A percentile compares a stretch with the other conserved stretches of the same genome.
Conservation (phyloP, 1,140 invertebrate species). For the Druon quercuslanigerum region DNA sequence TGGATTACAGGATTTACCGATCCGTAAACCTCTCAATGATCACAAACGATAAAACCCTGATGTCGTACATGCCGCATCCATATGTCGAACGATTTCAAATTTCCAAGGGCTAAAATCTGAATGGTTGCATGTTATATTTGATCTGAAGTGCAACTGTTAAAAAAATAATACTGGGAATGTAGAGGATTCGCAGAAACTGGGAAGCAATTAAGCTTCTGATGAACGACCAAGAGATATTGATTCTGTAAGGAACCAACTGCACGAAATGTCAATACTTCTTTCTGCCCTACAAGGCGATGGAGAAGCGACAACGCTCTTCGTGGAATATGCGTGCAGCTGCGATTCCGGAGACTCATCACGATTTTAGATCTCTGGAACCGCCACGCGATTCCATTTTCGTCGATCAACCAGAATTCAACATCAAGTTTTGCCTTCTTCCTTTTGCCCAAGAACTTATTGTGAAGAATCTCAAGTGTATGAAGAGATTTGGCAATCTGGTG, state of each 20-base stretch:
- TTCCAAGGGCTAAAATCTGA: neutral
- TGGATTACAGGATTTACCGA: constrained; percentile 14
- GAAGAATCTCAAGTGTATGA: neutral
- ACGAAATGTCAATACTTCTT: neutral
- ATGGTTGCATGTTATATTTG: no score
- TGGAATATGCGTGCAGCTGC: constrained; percentile 23
- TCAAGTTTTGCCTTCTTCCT: neutral
- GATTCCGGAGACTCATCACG: constrained; percentile 17
- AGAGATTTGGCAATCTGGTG: neutral
- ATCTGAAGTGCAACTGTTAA: neutral
- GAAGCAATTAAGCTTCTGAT: neutral
- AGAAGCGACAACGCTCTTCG: constrained; percentile 16
- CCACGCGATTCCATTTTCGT: constrained; percentile 13
- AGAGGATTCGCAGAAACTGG: neutral
- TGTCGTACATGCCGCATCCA: neutral
- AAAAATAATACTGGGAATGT: neutral
- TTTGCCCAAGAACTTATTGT: neutral
- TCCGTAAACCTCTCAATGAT: constrained; percentile 5
- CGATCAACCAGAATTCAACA: neutral
- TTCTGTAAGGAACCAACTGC: constrained; percentile 2
- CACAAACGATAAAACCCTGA: constrained; percentile 4
- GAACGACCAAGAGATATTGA: neutral
- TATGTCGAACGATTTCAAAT: no score
- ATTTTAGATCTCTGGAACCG: constrained; percentile 26
- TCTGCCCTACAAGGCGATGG: neutral